Evolutionary conservation across 2,888 invertebrate species (phyloP).

Genomic region (Mimas tiliae): DNA sequence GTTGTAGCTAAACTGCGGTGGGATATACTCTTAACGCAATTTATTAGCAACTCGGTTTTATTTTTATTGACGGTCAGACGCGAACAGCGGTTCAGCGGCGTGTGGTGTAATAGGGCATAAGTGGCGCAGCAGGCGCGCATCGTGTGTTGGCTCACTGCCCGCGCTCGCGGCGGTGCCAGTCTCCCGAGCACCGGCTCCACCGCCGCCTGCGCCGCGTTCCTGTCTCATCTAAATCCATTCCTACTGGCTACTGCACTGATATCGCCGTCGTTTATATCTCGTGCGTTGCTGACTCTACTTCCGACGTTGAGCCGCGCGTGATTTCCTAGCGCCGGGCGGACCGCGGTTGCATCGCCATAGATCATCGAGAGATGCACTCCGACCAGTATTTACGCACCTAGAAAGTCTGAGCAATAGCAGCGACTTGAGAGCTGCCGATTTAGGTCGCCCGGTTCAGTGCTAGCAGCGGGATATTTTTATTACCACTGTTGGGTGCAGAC

Average conservation of each 20-base stretch:
- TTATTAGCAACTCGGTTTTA: constrained; percentile 65
- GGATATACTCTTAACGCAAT: constrained; percentile 50
- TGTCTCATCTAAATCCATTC: constrained; percentile 22
- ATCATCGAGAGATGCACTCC: constrained; percentile 37
- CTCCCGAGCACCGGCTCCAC: constrained; percentile 70
- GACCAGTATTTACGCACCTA: constrained; percentile 51
- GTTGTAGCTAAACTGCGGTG: constrained; percentile 36
- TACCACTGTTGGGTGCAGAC: constrained; percentile 77
- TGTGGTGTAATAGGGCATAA: constrained; percentile 74
- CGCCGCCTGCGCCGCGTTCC: constrained; percentile 53
- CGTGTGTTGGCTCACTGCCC: constrained; percentile 73
- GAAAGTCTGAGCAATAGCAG: constrained; percentile 57
- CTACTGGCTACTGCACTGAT: not conserved
- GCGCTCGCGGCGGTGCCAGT: constrained; percentile 72
- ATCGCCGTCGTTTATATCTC: not conserved
- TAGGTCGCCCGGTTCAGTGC: constrained; percentile 82
- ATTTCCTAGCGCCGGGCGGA: not conserved
- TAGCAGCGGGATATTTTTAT: constrained; percentile 83
- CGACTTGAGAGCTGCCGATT: constrained; percentile 67
- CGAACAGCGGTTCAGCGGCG: constrained; percentile 51
- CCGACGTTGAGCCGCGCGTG: not conserved
- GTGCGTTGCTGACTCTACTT: not conserved
- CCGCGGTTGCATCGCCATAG: constrained; percentile 1
- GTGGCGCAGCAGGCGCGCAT: constrained; percentile 63
- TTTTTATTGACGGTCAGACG: constrained; percentile 65